A percentile compares a stretch with the other conserved stretches of the same genome.
These are phyloP conservation scores for Mesocentrotus franciscanus DNA, from an alignment of 53 echinoderm and acorn worm species.

Conservation along the genomic window DNA sequence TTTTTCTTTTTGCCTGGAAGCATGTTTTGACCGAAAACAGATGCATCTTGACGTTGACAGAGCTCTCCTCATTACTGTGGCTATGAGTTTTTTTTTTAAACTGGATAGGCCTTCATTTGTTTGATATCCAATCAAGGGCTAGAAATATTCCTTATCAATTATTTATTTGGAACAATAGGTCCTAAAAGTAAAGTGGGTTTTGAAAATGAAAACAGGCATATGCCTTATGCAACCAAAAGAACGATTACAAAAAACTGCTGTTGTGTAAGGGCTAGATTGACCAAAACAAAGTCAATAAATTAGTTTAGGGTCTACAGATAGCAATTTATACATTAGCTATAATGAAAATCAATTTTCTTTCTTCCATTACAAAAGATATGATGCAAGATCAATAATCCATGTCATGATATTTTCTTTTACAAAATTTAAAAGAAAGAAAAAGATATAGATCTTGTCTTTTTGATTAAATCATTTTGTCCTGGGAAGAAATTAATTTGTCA, in stretches of 20 bases:
- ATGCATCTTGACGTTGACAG: slow-evolving; percentile 57
- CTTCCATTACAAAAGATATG: neutral
- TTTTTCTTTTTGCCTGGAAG: slow-evolving; percentile 55
- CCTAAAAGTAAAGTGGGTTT: neutral
- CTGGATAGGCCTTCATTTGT: neutral
- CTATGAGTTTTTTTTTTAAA: neutral
- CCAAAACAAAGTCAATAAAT: too few relatives aligned
- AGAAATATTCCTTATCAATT: neutral
- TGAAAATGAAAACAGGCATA: neutral
- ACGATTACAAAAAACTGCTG: neutral
- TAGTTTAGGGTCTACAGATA: too few relatives aligned
- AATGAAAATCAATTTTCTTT: neutral
- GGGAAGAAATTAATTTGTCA: neutral
- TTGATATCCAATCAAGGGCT: neutral
- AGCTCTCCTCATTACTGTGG: slow-evolving; percentile 44
- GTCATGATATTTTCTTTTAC: too few relatives aligned
- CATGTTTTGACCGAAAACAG: slow-evolving; percentile 65
- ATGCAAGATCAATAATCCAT: neutral
- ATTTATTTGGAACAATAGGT: neutral
- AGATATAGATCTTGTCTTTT: too few relatives aligned
- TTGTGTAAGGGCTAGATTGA: neutral
- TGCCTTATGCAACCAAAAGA: neutral
- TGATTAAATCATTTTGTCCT: neutral
- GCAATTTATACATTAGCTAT: too few relatives aligned
- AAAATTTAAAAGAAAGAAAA: too few relatives aligned